Evolutionary conservation across 2,888 invertebrate species (phyloP).

Genomic region (Meiosimyza decipiens): DNA sequence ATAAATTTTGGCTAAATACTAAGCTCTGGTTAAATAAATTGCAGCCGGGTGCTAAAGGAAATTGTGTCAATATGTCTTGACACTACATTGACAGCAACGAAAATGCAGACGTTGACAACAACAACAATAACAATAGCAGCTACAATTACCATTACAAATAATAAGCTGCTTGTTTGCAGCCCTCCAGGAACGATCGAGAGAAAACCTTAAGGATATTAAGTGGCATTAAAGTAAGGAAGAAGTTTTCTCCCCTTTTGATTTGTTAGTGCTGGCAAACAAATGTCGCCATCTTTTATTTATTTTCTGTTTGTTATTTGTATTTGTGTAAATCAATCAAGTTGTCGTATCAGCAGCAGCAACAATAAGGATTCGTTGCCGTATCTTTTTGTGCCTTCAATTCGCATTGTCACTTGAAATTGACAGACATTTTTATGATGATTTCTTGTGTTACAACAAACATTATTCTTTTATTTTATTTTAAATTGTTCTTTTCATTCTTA

Average conservation of each 20-base stretch:
- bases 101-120: neutral
- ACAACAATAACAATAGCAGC: neutral
- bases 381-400: conserved; percentile 1
- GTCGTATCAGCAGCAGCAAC: conserved; percentile 1
- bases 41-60: neutral
- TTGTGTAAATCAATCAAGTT: conserved; percentile 24
- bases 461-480: neutral
- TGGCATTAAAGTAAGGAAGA: neutral
- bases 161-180: conserved; percentile 2
- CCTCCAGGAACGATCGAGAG: neutral
- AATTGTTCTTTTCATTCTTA: neutral
- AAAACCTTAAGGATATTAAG: neutral
- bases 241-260: neutral
- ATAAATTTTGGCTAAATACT: too few species aligned
- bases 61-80: conserved; percentile 19
- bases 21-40: neutral
- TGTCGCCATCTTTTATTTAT: conserved; percentile 20
- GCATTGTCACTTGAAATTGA: conserved; percentile 17
- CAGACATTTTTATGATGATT: conserved; percentile 23
- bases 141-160: conserved; percentile 21
- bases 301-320: neutral
- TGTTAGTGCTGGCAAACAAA: neutral
- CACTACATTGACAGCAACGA: neutral
- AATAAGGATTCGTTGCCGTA: neutral
- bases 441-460: neutral